These are phyloP conservation scores for Lordiphosa andalusiaca DNA, from an alignment of 2,888 invertebrate genomes.

Conservation along the genomic window DNA sequence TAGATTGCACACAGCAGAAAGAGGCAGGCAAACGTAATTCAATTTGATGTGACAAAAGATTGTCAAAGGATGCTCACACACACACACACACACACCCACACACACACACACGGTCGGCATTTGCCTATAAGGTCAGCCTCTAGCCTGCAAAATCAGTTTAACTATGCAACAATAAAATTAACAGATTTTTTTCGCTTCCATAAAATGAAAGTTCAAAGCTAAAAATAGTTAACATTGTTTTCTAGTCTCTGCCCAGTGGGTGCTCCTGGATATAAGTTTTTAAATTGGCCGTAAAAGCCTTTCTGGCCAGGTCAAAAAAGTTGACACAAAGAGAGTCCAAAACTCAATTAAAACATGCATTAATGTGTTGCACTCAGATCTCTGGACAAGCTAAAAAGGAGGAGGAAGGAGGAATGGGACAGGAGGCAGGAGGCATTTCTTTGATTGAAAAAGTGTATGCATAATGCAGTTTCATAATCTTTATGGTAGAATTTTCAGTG, in stretches of 20 bases:
- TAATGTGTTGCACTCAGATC: too few species aligned
- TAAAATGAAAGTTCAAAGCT: constrained; percentile 33
- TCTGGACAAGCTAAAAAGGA: too few species aligned
- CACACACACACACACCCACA: background rate
- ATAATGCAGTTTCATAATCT: too few species aligned
- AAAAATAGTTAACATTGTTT: constrained; percentile 22
- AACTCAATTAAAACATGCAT: too few species aligned
- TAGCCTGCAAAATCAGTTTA: constrained; percentile 33
- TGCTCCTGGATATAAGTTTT: constrained; percentile 23
- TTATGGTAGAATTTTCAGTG: too few species aligned
- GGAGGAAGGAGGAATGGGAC: too few species aligned
- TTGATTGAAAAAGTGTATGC: too few species aligned
- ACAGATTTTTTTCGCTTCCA: background rate
- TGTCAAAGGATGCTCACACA: constrained; percentile 11
- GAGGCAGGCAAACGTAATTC: constrained; percentile 6
- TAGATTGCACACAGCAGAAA: constrained; percentile 26
- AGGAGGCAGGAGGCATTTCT: too few species aligned
- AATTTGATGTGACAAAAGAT: constrained; percentile 9
- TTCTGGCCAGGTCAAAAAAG: constrained; percentile 4
- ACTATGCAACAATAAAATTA: constrained; percentile 7
- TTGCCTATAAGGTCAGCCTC: constrained; percentile 6
- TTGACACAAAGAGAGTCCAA: too few species aligned
- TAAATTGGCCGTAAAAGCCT: constrained; percentile 32
- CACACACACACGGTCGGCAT: background rate
- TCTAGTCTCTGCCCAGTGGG: background rate